Evolutionary conservation across 2,888 invertebrate genomes (phyloP), one percentile per base, ranked within the genome.

Genomic region (Smittia sp.): DNA sequence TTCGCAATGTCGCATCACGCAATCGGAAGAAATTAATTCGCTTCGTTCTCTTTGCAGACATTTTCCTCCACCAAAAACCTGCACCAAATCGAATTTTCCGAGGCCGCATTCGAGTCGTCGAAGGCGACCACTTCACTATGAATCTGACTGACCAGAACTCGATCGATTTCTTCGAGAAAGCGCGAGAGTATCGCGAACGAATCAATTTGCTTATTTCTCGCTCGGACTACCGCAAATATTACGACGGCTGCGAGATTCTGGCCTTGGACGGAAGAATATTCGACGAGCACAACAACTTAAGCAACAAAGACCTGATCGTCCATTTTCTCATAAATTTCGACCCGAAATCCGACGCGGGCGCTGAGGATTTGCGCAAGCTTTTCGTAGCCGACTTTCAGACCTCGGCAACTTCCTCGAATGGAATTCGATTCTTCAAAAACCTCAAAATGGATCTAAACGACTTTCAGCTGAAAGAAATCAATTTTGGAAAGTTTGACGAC

Each of bases 251-350:
- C 27, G 94, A 94, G 79, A 89, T 94, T 74, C 84, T 94, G 70
- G 94, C 94, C 22, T 85, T 94, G 70, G 94, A 94, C 81, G 93
- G 91, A 93, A 93, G 83, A 85, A 85, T 79, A 73, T 80, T 81
- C 46, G 80, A 90, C 89, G 73, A 73, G 38, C 62, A 54, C 1
- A 73, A 41, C 7, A 63, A 73, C 25, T 27, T 65, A n/a, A 87
- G 86, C 46, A 86, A 89, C 74, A 80, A 80, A 74, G 91, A 92
- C 75, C 84, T 93, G 72, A 87, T 91, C 66, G 90, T 95, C 0
- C 93, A 94, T 79, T 94, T 95, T 80, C 93, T 93, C 79, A 85
- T 94, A 73, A 89, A 90, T 73, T 92, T 95, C 78, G 92, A 94
- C 82, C 91, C 93, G 2, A 65, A 65, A 46, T 65, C 73, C 1